Evolutionary conservation across 2,888 invertebrate genomes (phyloP).

Genomic region (Thereva unica): DNA sequence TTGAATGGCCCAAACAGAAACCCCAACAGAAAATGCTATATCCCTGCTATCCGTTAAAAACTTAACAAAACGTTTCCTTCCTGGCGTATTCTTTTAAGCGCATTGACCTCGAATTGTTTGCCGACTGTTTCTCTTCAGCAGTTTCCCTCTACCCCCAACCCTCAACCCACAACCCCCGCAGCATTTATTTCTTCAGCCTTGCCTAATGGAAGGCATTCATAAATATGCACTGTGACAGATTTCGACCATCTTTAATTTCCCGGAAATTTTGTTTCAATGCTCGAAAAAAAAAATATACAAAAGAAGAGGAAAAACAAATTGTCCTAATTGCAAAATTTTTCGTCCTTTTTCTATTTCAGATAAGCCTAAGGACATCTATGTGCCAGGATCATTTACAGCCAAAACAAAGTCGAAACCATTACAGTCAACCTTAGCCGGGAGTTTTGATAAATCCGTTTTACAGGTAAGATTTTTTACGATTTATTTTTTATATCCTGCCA

Average conservation of each 20-base stretch:
- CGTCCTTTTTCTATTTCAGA: slow-evolving; percentile 46
- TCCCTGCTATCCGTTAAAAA: no score
- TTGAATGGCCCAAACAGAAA: no score
- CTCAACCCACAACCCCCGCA: not conserved
- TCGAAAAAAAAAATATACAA: no score
- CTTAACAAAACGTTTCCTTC: slow-evolving; percentile 8
- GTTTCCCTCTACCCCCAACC: slow-evolving; percentile 4
- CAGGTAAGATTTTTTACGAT: slow-evolving; percentile 61
- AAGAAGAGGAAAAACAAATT: not conserved
- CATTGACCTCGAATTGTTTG: slow-evolving; percentile 15
- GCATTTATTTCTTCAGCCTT: no score
- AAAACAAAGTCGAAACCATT: slow-evolving; percentile 36
- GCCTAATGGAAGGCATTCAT: slow-evolving; percentile 1
- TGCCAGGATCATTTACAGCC: slow-evolving; percentile 44
- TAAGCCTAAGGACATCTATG: slow-evolving; percentile 49
- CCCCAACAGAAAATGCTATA: no score
- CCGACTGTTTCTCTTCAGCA: not conserved
- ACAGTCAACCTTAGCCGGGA: slow-evolving; percentile 63
- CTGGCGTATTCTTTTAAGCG: slow-evolving; percentile 2
- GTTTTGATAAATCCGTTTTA: slow-evolving; percentile 74
- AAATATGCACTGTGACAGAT: slow-evolving; percentile 14
- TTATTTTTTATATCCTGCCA: no score
- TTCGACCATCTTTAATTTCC: slow-evolving; percentile 19
- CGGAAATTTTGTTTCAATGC: slow-evolving; percentile 4
- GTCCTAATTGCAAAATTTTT: not conserved